Conservation (phyloP, 2,888 invertebrate species). For the Sinotaia quadrata region DNA sequence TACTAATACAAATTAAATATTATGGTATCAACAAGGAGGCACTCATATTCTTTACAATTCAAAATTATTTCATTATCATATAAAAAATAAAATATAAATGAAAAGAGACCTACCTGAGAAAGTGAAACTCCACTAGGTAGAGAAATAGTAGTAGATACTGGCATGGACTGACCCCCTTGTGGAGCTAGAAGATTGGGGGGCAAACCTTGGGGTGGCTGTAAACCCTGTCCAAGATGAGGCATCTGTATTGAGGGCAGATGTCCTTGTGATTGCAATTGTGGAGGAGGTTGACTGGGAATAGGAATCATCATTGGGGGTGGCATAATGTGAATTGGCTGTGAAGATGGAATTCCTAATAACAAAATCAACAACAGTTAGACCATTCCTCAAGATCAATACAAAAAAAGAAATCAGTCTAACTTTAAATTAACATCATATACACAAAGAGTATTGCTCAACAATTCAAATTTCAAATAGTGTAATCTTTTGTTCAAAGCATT, state of each 20-base stretch:
- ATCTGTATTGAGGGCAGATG: constrained; percentile 27
- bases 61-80: too few relatives aligned
- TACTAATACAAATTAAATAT: too few relatives aligned
- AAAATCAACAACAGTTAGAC: background rate
- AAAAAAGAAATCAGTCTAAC: too few relatives aligned
- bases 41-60: too few relatives aligned
- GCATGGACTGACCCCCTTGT: background rate
- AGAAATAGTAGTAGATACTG: constrained; percentile 14
- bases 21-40: too few relatives aligned
- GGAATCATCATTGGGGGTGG: constrained; percentile 57
- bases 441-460: too few relatives aligned
- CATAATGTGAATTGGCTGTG: constrained; percentile 43
- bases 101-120: background rate
- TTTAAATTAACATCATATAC: too few relatives aligned
- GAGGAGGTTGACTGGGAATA: constrained; percentile 46
- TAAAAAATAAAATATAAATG: too few relatives aligned
- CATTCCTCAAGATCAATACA: background rate
- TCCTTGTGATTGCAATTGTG: constrained; percentile 10
- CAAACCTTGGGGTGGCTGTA: constrained; percentile 34
- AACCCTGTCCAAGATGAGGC: constrained; percentile 33
- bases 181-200: constrained; percentile 9
- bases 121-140: constrained; percentile 10
- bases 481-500: too few relatives aligned
- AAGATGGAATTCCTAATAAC: constrained; percentile 31
- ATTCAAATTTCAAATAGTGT: background rate